These are phyloP conservation scores for Margarornis squamiger DNA, from an alignment of 2,797 vertebrate species.

Conservation along the genomic window DNA sequence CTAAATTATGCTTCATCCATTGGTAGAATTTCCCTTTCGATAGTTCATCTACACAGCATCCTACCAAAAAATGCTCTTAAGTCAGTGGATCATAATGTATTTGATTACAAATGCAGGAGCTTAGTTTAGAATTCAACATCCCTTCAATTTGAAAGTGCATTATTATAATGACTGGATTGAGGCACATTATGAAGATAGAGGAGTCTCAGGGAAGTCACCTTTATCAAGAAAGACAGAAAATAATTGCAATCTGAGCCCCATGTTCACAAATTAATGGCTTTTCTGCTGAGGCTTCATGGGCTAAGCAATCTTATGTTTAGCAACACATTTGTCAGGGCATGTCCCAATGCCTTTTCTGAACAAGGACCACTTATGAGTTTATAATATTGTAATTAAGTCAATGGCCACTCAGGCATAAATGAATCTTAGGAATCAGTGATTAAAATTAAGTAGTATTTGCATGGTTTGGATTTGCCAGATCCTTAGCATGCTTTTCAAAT, in stretches of 20 bases:
- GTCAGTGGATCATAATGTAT: not conserved
- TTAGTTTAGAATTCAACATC: not conserved
- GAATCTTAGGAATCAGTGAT: not conserved
- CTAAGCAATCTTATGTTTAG: not conserved
- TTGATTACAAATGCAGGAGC: slow-evolving; percentile 15
- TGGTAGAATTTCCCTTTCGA: not conserved
- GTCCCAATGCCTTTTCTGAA: not conserved
- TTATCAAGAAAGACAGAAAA: slow-evolving; percentile 41
- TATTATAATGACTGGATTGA: slow-evolving; percentile 28
- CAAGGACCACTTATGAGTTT: not conserved
- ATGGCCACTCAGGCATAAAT: not conserved
- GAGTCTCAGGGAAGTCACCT: slow-evolving; percentile 26
- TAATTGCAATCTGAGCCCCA: slow-evolving; percentile 11
- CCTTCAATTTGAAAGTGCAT: slow-evolving; percentile 5
- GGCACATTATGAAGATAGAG: slow-evolving; percentile 5
- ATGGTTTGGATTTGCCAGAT: not conserved
- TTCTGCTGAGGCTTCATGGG: not conserved
- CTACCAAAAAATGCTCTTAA: not conserved
- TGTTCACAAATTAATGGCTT: slow-evolving; percentile 38
- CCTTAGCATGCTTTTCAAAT: not conserved
- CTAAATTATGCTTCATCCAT: not conserved
- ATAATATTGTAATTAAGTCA: slow-evolving; percentile 37
- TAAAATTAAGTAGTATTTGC: not conserved
- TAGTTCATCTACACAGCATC: not conserved
- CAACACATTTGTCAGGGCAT: not conserved